Base-by-base conservation (phyloP, 2,888 invertebrate species). In the Torymus auratus region DNA sequence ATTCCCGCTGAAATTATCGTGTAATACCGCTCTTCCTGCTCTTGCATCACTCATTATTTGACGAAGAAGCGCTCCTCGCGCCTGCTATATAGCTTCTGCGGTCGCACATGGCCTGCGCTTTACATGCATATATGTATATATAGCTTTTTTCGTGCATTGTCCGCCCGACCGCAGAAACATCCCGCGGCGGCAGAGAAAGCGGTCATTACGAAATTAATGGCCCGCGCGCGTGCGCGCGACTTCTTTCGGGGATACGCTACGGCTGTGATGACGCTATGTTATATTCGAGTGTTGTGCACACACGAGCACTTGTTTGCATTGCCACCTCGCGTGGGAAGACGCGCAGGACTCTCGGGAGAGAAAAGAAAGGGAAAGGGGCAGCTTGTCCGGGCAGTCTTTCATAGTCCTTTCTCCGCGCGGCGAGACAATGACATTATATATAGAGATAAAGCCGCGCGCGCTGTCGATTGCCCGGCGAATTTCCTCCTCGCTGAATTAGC, bases 161-260 rank as follows among this genome's bases (percentile, higher is more conserved):
- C 41, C 41, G 10, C 23, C 20, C 17, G 23, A 53, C 58, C 69
- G 58, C 62, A 56, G 20, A 52, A 61, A n/a, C 10, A 52, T 52
- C 52, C 52, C 60, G 52, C 50, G 41, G 58, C 17, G 87, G 87
- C 86, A 56, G 80, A 87, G 87, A 88, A 88, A 87, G 88, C 85
- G 84, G 83, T 86, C 86, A 86, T 88, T 88, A 88, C 86, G 87
- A 88, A 89, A 88, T 88, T 86, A 86, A 85, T 84, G 84, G 73
- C 83, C 41, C 41, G 7, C 41, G 41, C 7, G 41, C 41, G 41
- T 7, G 41, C 41, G 41, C 41, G 41, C 41, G 7, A 41, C 41
- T 41, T 41, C 41, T 41, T 41, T 41, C 41, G 41, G 41, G 41
- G 41, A 41, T 41, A 41, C 7, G 7, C n/a, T n/a, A 1, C 5